Evolutionary conservation across 2,113 vertebrate species (phyloP).

Genomic region (Elephas maximus): DNA sequence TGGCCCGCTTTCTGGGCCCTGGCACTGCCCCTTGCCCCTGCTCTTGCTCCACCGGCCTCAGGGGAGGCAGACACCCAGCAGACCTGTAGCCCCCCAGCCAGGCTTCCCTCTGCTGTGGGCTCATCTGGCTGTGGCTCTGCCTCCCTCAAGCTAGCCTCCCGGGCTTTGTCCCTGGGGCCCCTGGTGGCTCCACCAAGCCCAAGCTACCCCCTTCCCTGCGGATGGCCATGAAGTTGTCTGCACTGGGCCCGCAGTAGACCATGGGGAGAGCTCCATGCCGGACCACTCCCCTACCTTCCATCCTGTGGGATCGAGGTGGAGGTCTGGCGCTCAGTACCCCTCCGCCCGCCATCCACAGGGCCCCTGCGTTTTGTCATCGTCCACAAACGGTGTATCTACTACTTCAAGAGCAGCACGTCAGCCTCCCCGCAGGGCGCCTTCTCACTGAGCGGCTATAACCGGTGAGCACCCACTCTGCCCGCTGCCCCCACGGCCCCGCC

Average conservation of each 20-base stretch:
- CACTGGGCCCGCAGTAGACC: background rate
- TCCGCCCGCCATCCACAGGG: slow-evolving; percentile 87
- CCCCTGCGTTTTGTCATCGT: slow-evolving; percentile 96
- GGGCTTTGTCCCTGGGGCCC: background rate
- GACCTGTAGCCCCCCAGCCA: no score
- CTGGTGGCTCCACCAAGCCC: background rate
- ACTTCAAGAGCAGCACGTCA: slow-evolving; percentile 98
- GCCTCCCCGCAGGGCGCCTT: slow-evolving; percentile 97
- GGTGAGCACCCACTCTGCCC: slow-evolving; percentile 87
- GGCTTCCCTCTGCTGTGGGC: background rate
- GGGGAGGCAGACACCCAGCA: no score
- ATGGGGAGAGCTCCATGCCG: background rate
- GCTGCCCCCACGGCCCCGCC: rapidly evolving
- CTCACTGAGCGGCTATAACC: slow-evolving; percentile 98
- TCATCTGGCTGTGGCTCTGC: background rate
- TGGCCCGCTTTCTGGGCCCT: background rate
- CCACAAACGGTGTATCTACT: slow-evolving; percentile 97
- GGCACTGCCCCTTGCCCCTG: background rate
- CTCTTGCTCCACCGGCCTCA: background rate
- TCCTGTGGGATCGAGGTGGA: background rate
- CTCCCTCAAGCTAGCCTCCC: background rate
- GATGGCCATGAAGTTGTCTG: background rate
- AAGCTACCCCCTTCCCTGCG: rapidly evolving
- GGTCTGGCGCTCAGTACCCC: background rate
- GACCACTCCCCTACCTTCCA: background rate